These are phyloP conservation scores for Sebastes cheni DNA, from an alignment of 2,797 vertebrate species.

Conservation along the genomic window DNA sequence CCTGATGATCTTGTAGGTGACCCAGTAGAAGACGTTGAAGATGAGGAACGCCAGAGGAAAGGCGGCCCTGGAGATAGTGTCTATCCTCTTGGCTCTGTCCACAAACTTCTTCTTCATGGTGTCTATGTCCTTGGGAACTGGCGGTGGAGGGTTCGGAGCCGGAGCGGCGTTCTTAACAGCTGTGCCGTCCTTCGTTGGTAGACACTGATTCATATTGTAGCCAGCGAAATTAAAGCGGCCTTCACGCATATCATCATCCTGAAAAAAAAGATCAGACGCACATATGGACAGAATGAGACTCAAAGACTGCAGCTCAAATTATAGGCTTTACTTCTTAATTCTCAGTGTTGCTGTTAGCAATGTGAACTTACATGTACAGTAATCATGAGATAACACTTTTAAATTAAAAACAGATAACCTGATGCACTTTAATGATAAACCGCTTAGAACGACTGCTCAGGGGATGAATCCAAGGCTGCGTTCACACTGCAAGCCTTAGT, in stretches of 20 bases:
- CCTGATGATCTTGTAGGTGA: constrained; percentile 99
- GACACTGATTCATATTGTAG: constrained; percentile 92
- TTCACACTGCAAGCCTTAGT: too few species aligned
- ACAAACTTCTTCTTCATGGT: constrained; percentile 96
- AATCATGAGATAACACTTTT: constrained; percentile 23
- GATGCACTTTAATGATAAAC: constrained; percentile 23
- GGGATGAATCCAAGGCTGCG: neutral
- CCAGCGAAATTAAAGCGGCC: constrained; percentile 94
- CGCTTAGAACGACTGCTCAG: neutral
- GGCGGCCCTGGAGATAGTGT: constrained; percentile 95
- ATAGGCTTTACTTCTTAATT: constrained; percentile 1
- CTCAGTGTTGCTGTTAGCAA: neutral
- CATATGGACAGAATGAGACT: neutral
- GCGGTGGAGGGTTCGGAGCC: constrained; percentile 74
- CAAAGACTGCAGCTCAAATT: constrained; percentile 19
- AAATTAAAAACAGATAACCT: constrained; percentile 31
- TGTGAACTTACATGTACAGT: neutral
- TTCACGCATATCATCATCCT: constrained; percentile 93
- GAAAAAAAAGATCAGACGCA: constrained; percentile 23
- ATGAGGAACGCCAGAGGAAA: constrained; percentile 98
- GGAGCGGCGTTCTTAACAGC: constrained; percentile 87
- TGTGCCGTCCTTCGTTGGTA: constrained; percentile 91
- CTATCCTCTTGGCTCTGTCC: constrained; percentile 97
- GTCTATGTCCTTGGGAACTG: constrained; percentile 89
- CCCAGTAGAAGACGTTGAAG: constrained; percentile 99